phyloP scores from a whole-genome alignment of 2,888 invertebrate species.

The Conomelus anceps region DNA sequence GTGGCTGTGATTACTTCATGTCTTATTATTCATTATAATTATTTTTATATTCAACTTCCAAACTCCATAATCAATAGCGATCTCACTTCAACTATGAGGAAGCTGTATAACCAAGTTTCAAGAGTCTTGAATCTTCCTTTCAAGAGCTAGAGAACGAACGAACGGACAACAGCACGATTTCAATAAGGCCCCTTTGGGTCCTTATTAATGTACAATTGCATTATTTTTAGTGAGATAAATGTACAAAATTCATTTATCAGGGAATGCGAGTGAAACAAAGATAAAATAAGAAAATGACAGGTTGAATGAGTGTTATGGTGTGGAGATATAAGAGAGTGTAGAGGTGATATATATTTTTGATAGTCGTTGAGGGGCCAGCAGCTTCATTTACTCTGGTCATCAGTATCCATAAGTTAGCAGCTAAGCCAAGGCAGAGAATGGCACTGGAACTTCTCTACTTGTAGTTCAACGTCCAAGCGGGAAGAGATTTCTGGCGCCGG shows the following conservation, averaged over 20 bases:
- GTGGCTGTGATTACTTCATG: no score
- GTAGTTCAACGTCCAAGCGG: slow-evolving; percentile 30
- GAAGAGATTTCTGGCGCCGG: slow-evolving; percentile 17
- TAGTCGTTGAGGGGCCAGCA: slow-evolving; percentile 9
- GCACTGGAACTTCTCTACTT: slow-evolving; percentile 32
- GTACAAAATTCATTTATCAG: not conserved
- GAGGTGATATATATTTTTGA: not conserved
- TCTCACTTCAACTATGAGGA: no score
- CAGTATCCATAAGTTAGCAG: slow-evolving; percentile 39
- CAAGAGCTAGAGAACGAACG: no score
- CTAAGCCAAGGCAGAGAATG: slow-evolving; percentile 4
- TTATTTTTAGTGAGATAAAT: not conserved
- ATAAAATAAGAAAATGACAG: not conserved
- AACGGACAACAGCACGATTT: not conserved
- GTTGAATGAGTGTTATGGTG: not conserved
- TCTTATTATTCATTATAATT: no score
- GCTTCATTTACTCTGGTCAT: slow-evolving; percentile 37
- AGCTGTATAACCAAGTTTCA: no score
- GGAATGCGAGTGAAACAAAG: not conserved
- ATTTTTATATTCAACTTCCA: no score
- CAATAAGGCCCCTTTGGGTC: not conserved
- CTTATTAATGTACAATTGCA: not conserved
- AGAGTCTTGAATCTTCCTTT: no score
- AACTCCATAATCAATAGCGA: no score
- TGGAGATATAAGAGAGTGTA: not conserved